Conservation (phyloP, 2,888 invertebrate species). For the Melanotus villosus region DNA sequence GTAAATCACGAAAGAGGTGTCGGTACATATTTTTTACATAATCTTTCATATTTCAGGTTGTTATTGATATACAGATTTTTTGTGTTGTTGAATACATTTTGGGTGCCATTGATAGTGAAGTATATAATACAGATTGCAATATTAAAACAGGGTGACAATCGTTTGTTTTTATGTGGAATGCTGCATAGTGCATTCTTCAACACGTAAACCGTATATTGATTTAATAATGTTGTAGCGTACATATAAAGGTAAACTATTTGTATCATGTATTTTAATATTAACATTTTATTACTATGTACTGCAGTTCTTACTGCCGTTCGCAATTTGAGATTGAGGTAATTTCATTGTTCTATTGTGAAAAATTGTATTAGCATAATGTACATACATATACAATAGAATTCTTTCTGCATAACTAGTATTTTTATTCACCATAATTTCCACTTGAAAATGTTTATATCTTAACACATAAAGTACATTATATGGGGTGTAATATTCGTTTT, state of each 20-base stretch:
- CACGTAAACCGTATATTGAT: slow-evolving; percentile 14
- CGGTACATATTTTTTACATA: slow-evolving; percentile 36
- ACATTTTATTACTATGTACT: slow-evolving; percentile 31
- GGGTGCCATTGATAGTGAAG: slow-evolving; percentile 29
- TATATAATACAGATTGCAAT: slow-evolving; percentile 2
- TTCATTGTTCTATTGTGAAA: slow-evolving; percentile 32
- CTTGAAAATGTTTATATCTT: too few species aligned
- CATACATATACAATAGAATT: slow-evolving; percentile 21
- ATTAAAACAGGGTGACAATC: slow-evolving; percentile 15
- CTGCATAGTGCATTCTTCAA: slow-evolving; percentile 34
- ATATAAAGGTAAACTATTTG: slow-evolving; percentile 30
- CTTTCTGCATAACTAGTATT: slow-evolving; percentile 21
- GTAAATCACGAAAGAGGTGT: slow-evolving; percentile 36
- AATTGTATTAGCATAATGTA: slow-evolving; percentile 33
- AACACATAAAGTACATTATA: too few species aligned
- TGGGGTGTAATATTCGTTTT: too few species aligned
- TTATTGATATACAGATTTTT: slow-evolving; percentile 17
- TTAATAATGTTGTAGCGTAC: slow-evolving; percentile 3
- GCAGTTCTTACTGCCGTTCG: slow-evolving; percentile 35
- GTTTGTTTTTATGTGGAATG: slow-evolving; percentile 16
- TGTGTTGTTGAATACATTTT: slow-evolving; percentile 37
- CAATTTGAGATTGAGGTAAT: slow-evolving; percentile 30
- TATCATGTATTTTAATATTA: slow-evolving; percentile 38
- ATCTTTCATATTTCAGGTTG: slow-evolving; percentile 21
- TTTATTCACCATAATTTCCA: too few species aligned